Evolutionary conservation across 2,888 invertebrate species (phyloP), one percentile per base, ranked within the genome.

Genomic region (Ichneumoninae sp.): DNA sequence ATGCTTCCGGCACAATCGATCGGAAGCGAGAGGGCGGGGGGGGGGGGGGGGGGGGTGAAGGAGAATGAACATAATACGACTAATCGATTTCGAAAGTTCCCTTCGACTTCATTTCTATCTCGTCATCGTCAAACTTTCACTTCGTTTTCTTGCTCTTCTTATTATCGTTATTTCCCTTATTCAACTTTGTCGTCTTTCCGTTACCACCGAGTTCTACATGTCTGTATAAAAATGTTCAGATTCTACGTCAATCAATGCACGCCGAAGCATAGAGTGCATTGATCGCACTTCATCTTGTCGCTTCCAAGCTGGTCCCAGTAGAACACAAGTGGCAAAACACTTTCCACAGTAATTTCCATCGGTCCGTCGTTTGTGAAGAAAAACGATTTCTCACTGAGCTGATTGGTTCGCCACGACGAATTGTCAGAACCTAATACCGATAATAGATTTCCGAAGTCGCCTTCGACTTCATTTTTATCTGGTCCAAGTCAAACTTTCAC

Each of bases 361-460:
- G 3, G 87, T 87, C 1, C 72, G 77, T 90, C 86, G 44, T 90
- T 91, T 65, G 88, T 90, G 71, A 91, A 91, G 36, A 89, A 85
- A 44, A 91, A 89, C 33, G 87, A 88, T 70, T 88, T 90, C 0
- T 88, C 80, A 5, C 87, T 85, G 10, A 93, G 47, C 60, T 91
- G 90, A 86, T 91, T 91, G 92, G 10, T 89, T 88, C 6, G 91
- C 92, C 3, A 86, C 88, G 7, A 92, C 85, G 44, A 86, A 89
- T 33, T 91, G 88, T 0, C 93, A 93, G 16, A 92, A 89, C 13
- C 0, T 72, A 54, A 52, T 44, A 57, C 50, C 10, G 26, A 71
- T 72, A 50, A 80, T 77, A 47, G 79, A 50, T 79, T 75, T 65
- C 69, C 50, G 50, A 70, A 62, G 52, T 74, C 44, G 47, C 30